Evolutionary conservation across 2,797 vertebrate genomes (phyloP).

Genomic region (Poecilia wingei): DNA sequence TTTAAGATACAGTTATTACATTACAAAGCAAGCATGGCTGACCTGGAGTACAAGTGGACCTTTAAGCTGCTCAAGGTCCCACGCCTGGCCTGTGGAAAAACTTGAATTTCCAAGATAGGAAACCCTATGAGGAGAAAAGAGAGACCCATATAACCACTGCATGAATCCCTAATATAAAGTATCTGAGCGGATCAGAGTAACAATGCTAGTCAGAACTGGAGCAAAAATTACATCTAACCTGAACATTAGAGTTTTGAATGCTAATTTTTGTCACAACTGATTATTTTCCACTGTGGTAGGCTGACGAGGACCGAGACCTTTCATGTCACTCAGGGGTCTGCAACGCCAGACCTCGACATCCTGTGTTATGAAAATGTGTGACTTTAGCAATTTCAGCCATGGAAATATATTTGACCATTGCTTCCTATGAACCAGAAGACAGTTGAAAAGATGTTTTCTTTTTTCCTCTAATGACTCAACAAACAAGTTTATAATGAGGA

Average conservation of each 20-base stretch:
- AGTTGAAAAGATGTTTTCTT: not conserved
- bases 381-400: not conserved
- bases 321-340: not conserved
- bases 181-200: not conserved
- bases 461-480: not conserved
- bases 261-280: not conserved
- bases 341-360: too few species aligned
- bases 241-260: not conserved
- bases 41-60: not conserved
- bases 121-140: not conserved
- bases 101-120: not conserved
- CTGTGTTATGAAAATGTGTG: too few species aligned
- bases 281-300: not conserved
- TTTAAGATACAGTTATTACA: not conserved
- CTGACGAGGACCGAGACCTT: not conserved
- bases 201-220: not conserved
- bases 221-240: not conserved
- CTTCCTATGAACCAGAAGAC: not conserved
- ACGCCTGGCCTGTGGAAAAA: not conserved
- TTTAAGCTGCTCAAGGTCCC: not conserved
- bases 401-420: not conserved
- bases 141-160: not conserved
- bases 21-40: not conserved
- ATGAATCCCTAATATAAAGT: not conserved
- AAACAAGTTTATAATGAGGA: not conserved